Evolutionary conservation across 2,797 vertebrate species (phyloP), one percentile per base, ranked within the genome.

Genomic region (Neosilurus mollespiculum): DNA sequence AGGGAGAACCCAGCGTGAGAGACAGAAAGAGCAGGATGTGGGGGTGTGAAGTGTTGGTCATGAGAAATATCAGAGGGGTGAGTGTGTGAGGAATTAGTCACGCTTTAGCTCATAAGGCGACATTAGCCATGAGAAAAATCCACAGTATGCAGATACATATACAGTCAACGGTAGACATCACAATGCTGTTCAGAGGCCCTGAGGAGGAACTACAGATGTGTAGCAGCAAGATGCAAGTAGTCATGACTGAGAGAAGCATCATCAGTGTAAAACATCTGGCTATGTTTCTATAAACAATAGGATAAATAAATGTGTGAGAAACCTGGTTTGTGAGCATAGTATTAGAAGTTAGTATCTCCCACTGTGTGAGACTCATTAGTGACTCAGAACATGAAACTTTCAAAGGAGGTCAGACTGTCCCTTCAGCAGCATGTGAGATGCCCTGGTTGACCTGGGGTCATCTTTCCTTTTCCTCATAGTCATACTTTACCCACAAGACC

Each of bases 301-400:
- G 37, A 51, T 84, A 84, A 86, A 86, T 81, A 86, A 84, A 85
- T 81, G 87, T 72, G 83, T 86, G 81, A 81, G 86, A 86, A 85
- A 82, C 24, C 78, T 80, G 61, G 37, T 71, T 81, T 51, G 26
- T 64, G 78, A 80, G 71, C 67, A 78, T 53, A 20, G 26, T 24
- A 24, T 72, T 81, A 67, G 30, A 93, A 92, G 94, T 93, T 93
- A 94, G 94, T 94, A 93, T 94, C 93, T 92, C 93, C 89, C 92
- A 90, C 91, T 88, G 92, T 92, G 92, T 92, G 94, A 93, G 95
- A 94, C 91, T 92, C 93, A 94, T 95, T 95, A 94, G 93, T 94
- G 94, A 96, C 93, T 95, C 93, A 94, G 94, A 95, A 93, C 92
- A 72, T 92, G 93, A 93, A 95, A 94, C 92, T 95, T 95, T 94